Percentiles rank a stretch among this genome's conserved stretches.
Evolutionary conservation across 2,888 invertebrate genomes (phyloP).

Genomic region (Molanna angustata): DNA sequence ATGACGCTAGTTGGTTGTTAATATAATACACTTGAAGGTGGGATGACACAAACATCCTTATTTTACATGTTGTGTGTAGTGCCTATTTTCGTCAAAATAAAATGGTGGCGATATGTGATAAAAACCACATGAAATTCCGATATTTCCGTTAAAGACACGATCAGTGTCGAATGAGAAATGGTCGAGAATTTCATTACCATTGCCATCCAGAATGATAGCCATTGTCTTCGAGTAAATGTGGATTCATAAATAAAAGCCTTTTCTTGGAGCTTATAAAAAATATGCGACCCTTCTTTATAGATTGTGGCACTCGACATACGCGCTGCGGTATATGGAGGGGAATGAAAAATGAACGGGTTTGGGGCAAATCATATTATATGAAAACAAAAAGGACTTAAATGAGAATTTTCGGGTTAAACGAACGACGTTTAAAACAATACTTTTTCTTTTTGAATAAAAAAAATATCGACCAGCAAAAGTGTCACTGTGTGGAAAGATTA

Average conservation of each 20-base stretch:
- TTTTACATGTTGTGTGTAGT: not conserved
- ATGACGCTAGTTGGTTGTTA: not conserved
- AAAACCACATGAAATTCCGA: conserved; percentile 5
- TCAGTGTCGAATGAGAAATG: conserved; percentile 24
- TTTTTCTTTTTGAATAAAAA: no score
- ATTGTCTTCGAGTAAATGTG: conserved; percentile 27
- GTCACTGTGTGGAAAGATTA: no score
- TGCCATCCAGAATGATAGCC: conserved; percentile 23
- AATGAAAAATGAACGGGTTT: conserved; percentile 24
- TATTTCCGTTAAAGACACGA: not conserved
- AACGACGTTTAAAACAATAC: not conserved
- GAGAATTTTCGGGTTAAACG: conserved; percentile 11
- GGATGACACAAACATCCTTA: not conserved
- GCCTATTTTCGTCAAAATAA: not conserved
- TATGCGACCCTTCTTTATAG: conserved; percentile 17
- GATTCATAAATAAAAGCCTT: conserved; percentile 30
- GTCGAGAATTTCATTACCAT: conserved; percentile 25
- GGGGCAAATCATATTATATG: not conserved
- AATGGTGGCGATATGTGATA: not conserved
- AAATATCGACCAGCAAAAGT: no score
- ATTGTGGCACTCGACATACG: conserved; percentile 19
- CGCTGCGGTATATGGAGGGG: conserved; percentile 13
- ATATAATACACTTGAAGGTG: conserved; percentile 4
- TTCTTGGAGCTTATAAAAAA: conserved; percentile 23
- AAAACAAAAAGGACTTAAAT: conserved; percentile 8